Base-by-base conservation (phyloP, 2,888 invertebrate species). In the Drosophila macrospina region DNA sequence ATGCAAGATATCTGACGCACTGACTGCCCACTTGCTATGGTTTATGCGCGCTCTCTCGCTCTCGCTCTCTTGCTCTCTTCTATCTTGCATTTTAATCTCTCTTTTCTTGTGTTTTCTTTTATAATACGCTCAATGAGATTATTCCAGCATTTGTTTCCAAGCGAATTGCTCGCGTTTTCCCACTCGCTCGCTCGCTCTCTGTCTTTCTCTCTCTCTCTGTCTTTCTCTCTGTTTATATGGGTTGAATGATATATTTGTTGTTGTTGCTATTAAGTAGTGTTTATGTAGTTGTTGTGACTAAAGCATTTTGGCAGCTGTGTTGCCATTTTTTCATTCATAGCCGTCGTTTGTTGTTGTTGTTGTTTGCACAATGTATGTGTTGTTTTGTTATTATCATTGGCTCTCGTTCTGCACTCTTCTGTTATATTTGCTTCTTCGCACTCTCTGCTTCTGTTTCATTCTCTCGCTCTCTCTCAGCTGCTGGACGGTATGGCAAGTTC, bases 291-390 rank as follows among this genome's bases (percentile, higher is more conserved):
- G 59, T 59, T 41, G 51, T 45, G 45, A n/a, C 34, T 42, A 51
- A 54, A 50, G 50, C 51, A 55, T 48, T 65, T 59, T 67, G 55
- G 62, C 57, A 51, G 54, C 48, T 62, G 66, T 81, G 63, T 63
- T 64, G 74, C 57, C 62, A 72, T 77, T 81, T 77, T 81, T 83
- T 87, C 87, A 87, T 83, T 83, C 87, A 83, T 85, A 79, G 68
- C 39, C 61, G 20, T 26, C 13, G 54, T 48, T 52, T 50, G 57
- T 50, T 65, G 37, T 52, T 64, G 54, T 37, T 42, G 30, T 28
- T 24, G n/a, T n/a, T 60, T 65, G 41, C 42, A 66, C 37, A 50
- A 65, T 72, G 60, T 32, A 13, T 72, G 24, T 84, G 60, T 73
- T n/a, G 55, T 72, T 76, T 60, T 80, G 63, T 76, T 71, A 75